A percentile compares a stretch with the other conserved stretches of the same genome.
These are phyloP conservation scores for Oryzias dopingdopingensis DNA, from an alignment of 2,797 vertebrate species.

Conservation along the genomic window DNA sequence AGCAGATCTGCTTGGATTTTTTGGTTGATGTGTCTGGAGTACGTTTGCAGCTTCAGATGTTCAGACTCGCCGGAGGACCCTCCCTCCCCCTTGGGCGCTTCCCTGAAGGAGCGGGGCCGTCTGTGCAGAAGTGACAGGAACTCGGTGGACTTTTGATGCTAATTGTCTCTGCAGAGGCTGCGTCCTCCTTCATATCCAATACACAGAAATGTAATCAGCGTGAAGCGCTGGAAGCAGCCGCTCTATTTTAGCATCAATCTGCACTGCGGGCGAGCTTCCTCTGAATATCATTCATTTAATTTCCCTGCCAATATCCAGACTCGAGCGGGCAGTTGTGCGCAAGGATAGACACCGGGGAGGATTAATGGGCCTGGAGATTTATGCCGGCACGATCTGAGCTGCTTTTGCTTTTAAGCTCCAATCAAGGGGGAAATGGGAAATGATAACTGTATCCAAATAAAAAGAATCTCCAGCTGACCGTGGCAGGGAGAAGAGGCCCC, in stretches of 20 bases:
- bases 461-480: constrained; percentile 80
- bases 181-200: constrained; percentile 54
- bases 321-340: constrained; percentile 68
- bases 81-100: too few relatives aligned
- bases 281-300: constrained; percentile 77
- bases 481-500: constrained; percentile 71
- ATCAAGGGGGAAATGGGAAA: constrained; percentile 81
- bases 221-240: constrained; percentile 46
- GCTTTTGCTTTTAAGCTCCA: constrained; percentile 82
- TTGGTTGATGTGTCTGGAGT: too few relatives aligned
- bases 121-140: constrained; percentile 3
- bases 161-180: constrained; percentile 52
- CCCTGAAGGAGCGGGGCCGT: not conserved
- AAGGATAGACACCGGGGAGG: constrained; percentile 67
- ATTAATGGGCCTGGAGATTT: constrained; percentile 82
- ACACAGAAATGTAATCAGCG: constrained; percentile 63
- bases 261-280: constrained; percentile 46
- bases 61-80: too few relatives aligned
- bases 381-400: constrained; percentile 80
- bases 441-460: constrained; percentile 79
- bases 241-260: constrained; percentile 68
- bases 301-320: constrained; percentile 72
- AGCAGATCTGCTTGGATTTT: too few relatives aligned
- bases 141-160: constrained; percentile 40
- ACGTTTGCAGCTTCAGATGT: too few relatives aligned